These are phyloP conservation scores for Brachionus asplanchnoidis DNA, from an alignment of 1,140 invertebrate species.

Conservation along the genomic window DNA sequence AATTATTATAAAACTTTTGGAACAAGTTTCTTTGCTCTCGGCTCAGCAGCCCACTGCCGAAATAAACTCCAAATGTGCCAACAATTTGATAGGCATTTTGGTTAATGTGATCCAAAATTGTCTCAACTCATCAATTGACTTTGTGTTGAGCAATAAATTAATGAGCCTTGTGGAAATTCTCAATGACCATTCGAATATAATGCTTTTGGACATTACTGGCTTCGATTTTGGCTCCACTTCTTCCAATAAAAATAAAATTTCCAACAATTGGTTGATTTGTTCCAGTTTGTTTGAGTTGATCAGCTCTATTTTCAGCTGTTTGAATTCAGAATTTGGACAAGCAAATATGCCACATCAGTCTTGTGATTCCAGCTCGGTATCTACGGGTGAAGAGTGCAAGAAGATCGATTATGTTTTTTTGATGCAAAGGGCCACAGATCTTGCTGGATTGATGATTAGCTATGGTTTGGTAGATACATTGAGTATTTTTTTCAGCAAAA, in stretches of 20 bases:
- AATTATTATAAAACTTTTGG: neutral
- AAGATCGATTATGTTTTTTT: neutral
- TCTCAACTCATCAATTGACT: neutral
- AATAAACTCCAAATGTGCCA: conserved; percentile 21
- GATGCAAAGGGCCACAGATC: neutral
- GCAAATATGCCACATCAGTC: neutral
- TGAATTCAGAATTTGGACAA: neutral
- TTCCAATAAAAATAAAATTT: neutral
- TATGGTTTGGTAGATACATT: conserved; percentile 67
- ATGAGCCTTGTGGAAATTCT: conserved; percentile 5
- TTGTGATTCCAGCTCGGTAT: neutral
- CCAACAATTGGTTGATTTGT: conserved; percentile 28
- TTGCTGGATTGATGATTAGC: conserved; percentile 61
- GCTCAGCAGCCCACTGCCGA: neutral
- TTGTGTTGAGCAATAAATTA: neutral
- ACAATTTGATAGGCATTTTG: neutral
- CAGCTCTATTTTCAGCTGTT: neutral
- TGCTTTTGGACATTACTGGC: neutral
- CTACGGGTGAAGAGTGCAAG: neutral
- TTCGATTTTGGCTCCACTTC: neutral
- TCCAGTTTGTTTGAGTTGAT: neutral
- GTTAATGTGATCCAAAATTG: neutral
- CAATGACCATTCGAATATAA: conserved; percentile 6
- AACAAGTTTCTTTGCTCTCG: conserved; percentile 4
- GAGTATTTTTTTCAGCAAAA: conserved; percentile 63